These are phyloP conservation scores for Diceros bicornis DNA, from an alignment of 2,797 vertebrate species.

Conservation along the genomic window DNA sequence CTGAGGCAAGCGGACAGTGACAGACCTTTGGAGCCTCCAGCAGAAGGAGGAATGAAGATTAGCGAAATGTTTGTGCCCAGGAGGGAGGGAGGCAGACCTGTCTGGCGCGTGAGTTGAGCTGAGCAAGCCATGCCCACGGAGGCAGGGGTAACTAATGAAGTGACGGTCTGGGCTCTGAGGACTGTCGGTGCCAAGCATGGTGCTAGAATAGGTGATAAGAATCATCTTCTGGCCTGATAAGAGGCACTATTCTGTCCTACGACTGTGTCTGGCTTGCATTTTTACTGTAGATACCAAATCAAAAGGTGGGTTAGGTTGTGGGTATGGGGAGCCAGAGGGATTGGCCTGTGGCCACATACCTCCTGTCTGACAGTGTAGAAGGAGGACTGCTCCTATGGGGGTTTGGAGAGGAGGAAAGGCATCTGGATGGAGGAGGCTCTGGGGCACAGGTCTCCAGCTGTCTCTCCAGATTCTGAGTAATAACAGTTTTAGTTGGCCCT, in stretches of 20 bases:
- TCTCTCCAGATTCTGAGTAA: not conserved
- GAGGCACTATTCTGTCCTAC: not conserved
- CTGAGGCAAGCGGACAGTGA: slow-evolving; percentile 4
- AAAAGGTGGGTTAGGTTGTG: slow-evolving; percentile 4
- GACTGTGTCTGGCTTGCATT: not conserved
- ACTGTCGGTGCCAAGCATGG: not conserved
- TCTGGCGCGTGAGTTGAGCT: not conserved
- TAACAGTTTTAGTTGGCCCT: not conserved
- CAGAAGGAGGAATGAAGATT: not conserved
- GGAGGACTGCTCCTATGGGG: not conserved
- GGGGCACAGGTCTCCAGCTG: not conserved
- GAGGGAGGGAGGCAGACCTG: not conserved
- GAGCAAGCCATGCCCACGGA: not conserved
- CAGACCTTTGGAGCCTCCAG: slow-evolving; percentile 41
- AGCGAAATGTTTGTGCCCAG: not conserved
- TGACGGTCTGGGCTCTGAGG: not conserved
- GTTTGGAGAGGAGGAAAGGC: not conserved
- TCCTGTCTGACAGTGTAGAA: not conserved
- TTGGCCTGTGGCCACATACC: not conserved
- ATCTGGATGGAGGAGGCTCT: not conserved
- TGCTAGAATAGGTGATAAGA: slow-evolving; percentile 1
- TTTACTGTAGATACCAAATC: slow-evolving; percentile 23
- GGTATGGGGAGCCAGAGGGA: not conserved
- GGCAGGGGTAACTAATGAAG: not conserved
- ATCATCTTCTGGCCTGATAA: slow-evolving; percentile 4